These are phyloP conservation scores for Oasisia sp. DNA, from an alignment of 2,888 invertebrate species.

Conservation along the genomic window DNA sequence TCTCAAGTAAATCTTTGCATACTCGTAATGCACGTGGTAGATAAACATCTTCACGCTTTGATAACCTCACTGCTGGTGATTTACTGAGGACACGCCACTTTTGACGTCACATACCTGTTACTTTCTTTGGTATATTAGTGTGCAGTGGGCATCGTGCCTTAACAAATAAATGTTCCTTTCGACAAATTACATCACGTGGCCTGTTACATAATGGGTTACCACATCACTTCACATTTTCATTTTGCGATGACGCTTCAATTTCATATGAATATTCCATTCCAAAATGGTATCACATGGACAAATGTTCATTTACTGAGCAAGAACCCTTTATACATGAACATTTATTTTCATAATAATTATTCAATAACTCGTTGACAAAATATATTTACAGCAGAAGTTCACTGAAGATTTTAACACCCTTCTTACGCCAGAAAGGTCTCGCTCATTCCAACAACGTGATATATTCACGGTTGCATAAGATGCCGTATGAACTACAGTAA, in stretches of 20 bases:
- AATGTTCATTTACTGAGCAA: too few relatives aligned
- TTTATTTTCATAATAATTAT: background rate
- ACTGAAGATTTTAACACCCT: background rate
- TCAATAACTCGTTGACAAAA: background rate
- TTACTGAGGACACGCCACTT: background rate
- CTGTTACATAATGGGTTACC: background rate
- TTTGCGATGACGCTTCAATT: too few relatives aligned
- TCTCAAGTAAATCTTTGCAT: background rate
- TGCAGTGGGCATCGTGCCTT: background rate
- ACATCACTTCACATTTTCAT: too few relatives aligned
- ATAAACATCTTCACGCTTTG: background rate
- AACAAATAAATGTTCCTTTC: too few relatives aligned
- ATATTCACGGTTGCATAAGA: background rate
- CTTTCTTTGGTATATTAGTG: background rate
- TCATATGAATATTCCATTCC: too few relatives aligned
- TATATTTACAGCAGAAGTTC: slow-evolving; percentile 17
- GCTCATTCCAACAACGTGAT: background rate
- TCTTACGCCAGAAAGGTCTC: background rate
- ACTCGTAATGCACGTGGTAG: background rate
- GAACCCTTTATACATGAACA: too few relatives aligned
- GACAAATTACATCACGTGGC: background rate
- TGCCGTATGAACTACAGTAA: background rate
- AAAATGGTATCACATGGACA: too few relatives aligned
- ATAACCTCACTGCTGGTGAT: background rate
- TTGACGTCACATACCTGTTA: background rate